Conservation (phyloP, 2,888 invertebrate species). For the Torymus aiolomorphi region DNA sequence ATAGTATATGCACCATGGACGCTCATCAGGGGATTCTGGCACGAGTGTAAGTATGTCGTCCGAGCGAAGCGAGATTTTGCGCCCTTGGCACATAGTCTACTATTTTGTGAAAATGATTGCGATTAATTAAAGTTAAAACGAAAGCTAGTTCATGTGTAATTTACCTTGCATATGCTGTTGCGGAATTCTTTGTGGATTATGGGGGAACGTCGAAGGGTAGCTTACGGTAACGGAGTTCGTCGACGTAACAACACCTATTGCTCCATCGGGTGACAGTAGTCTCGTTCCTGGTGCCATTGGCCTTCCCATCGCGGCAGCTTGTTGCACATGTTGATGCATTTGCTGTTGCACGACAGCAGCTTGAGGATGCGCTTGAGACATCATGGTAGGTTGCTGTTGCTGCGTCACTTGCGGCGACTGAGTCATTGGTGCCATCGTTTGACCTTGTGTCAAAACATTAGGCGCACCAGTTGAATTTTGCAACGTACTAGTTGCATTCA, state of each 20-base stretch:
- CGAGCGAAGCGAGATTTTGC: too few relatives aligned
- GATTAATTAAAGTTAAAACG: background rate
- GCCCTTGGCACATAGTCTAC: too few relatives aligned
- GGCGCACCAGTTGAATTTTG: conserved; percentile 64
- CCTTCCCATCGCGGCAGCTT: conserved; percentile 80
- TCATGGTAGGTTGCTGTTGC: conserved; percentile 64
- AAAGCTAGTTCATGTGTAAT: background rate
- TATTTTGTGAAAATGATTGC: background rate
- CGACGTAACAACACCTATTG: conserved; percentile 81
- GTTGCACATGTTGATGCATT: conserved; percentile 81
- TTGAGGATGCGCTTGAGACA: conserved; percentile 70
- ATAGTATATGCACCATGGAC: too few relatives aligned
- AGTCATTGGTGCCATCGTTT: conserved; percentile 62
- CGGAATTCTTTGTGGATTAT: conserved; percentile 71
- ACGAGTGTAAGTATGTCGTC: too few relatives aligned
- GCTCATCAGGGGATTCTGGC: too few relatives aligned
- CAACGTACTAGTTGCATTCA: conserved; percentile 60
- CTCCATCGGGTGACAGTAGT: conserved; percentile 80
- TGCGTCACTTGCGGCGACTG: conserved; percentile 55
- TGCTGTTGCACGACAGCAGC: conserved; percentile 76
- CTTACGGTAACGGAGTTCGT: conserved; percentile 78
- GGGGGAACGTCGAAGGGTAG: conserved; percentile 72
- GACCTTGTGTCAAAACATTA: conserved; percentile 64
- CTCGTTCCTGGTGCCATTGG: conserved; percentile 79
- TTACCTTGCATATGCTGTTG: conserved; percentile 73